phyloP scores from a whole-genome alignment of 1,140 invertebrate species.

The Oncopodura yosiiana region DNA sequence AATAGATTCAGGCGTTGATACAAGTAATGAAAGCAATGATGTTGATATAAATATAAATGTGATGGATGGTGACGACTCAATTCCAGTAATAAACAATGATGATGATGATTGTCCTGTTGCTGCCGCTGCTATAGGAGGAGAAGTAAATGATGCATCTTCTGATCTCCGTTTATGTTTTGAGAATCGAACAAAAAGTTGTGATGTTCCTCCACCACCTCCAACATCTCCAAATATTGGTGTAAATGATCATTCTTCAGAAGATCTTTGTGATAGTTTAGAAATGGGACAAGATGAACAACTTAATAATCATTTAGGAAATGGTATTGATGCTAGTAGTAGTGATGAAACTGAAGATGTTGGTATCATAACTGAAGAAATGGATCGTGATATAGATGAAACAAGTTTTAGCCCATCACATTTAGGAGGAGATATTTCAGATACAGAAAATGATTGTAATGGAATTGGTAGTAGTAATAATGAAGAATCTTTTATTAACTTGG shows the following conservation, averaged over 20 bases:
- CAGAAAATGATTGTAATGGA: conserved; percentile 5
- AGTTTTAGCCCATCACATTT: too few relatives aligned
- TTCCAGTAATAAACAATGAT: neutral
- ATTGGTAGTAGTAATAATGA: neutral
- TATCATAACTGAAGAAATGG: conserved; percentile 17
- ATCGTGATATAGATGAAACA: conserved; percentile 21
- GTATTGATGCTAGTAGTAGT: neutral
- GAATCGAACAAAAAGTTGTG: neutral
- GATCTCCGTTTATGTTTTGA: neutral
- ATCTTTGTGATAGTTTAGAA: conserved; percentile 1
- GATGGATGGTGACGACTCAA: conserved; percentile 10
- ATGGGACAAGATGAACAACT: neutral
- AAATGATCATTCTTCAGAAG: neutral
- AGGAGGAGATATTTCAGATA: too few relatives aligned
- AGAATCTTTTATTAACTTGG: neutral
- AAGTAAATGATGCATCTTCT: neutral
- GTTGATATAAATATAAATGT: conserved; percentile 21
- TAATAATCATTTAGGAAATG: neutral
- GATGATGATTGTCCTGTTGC: neutral
- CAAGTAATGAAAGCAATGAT: conserved; percentile 54
- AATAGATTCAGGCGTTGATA: conserved; percentile 54
- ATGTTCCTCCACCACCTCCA: conserved; percentile 27
- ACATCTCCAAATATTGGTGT: conserved; percentile 28
- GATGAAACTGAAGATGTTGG: neutral
- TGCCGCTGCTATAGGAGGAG: neutral